Evolutionary conservation across 2,113 vertebrate genomes (phyloP).

Genomic region (Urocolius indicus): DNA sequence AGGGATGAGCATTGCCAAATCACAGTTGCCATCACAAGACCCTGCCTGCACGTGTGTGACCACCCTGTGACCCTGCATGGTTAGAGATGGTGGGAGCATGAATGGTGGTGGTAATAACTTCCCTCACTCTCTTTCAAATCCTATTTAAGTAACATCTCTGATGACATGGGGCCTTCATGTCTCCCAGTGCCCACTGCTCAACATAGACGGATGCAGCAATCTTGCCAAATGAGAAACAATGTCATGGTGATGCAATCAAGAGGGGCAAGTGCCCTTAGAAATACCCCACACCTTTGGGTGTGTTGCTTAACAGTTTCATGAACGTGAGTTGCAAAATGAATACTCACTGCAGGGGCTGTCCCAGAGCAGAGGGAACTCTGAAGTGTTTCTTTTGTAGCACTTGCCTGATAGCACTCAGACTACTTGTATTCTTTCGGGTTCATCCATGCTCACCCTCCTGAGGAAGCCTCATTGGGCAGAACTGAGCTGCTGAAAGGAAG

Average conservation of each 20-base stretch:
- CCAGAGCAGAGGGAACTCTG: neutral
- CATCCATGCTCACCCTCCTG: neutral
- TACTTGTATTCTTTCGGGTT: neutral
- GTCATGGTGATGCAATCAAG: neutral
- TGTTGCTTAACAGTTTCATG: neutral
- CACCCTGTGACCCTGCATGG: rapidly evolving
- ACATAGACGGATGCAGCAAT: neutral
- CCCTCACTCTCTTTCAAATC: neutral
- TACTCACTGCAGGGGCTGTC: neutral
- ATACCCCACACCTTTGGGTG: neutral
- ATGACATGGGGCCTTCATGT: rapidly evolving
- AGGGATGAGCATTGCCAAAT: neutral
- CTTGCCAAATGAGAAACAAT: neutral
- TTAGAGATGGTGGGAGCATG: neutral
- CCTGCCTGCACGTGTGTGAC: neutral
- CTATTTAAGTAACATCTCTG: neutral
- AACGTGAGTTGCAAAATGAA: neutral
- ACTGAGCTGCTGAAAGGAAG: neutral
- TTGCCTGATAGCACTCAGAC: neutral
- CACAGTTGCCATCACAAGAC: neutral
- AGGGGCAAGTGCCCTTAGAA: neutral
- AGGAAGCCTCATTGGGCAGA: neutral
- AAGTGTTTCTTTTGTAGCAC: neutral
- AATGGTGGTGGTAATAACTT: neutral
- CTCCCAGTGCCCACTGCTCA: neutral